A percentile compares a stretch with the other conserved stretches of the same genome.
These are phyloP conservation scores for Cassiopea xamachana DNA, from an alignment of 30 jellyfish, hydroid and myxozoan genomes.

Conservation along the genomic window DNA sequence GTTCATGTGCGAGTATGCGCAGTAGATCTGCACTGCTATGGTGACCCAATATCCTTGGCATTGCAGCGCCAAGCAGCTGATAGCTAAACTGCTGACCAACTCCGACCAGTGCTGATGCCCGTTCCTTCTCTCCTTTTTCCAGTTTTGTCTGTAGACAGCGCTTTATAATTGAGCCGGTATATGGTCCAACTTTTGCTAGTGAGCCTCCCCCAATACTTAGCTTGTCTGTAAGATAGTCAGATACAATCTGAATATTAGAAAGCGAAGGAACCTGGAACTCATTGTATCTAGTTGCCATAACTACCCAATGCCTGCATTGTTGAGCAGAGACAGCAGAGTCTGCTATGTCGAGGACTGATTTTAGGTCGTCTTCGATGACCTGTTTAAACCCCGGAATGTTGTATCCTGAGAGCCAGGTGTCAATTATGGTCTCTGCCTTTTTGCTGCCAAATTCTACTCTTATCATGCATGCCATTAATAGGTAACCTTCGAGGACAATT, in stretches of 20 bases:
- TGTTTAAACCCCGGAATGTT: constrained; percentile 52
- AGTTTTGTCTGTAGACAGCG: constrained; percentile 48
- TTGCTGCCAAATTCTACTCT: constrained; percentile 62
- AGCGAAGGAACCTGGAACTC: constrained; percentile 62
- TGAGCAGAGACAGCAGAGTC: constrained; percentile 62
- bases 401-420: constrained; percentile 79
- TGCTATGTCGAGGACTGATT: constrained; percentile 75
- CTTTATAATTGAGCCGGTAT: constrained; percentile 52
- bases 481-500: constrained; percentile 61
- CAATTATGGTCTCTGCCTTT: constrained; percentile 57
- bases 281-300: constrained; percentile 74
- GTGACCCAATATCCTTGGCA: constrained; percentile 68
- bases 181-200: constrained; percentile 71
- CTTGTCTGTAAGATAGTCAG: constrained; percentile 63
- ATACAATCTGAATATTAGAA: constrained; percentile 24
- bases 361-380: constrained; percentile 58
- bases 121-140: constrained; percentile 54
- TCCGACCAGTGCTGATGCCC: constrained; percentile 51
- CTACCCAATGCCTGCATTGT: constrained; percentile 79
- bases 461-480: constrained; percentile 67
- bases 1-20: constrained; percentile 69
- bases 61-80: constrained; percentile 62
- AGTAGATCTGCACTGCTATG: constrained; percentile 76
- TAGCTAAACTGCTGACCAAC: constrained; percentile 71
- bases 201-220: constrained; percentile 68